A percentile compares a stretch with the other conserved stretches of the same genome.
phyloP scores from a whole-genome alignment of 2,113 vertebrate genomes.

The Passer domesticus region DNA sequence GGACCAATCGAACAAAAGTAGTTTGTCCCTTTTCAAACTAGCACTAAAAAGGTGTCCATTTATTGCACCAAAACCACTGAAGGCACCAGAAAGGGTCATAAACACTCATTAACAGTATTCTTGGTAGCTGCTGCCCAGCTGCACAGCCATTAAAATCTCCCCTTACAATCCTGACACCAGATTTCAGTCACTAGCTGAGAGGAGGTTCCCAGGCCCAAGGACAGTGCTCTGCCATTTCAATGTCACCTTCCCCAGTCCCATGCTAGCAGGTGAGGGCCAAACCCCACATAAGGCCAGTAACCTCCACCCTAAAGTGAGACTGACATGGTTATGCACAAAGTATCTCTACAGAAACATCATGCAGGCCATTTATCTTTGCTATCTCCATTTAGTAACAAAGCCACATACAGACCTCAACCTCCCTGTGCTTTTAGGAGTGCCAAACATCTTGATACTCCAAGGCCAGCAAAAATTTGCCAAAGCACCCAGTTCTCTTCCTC shows the following conservation, averaged over 20 bases:
- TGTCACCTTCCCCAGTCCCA: neutral
- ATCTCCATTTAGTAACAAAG: neutral
- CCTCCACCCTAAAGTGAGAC: neutral
- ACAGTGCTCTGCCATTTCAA: neutral
- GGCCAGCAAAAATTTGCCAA: neutral
- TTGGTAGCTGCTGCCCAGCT: neutral
- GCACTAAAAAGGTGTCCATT: neutral
- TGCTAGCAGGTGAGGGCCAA: neutral
- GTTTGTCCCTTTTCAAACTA: neutral
- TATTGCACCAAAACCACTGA: constrained; percentile 36
- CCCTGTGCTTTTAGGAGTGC: neutral
- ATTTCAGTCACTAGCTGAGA: neutral
- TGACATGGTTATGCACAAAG: neutral
- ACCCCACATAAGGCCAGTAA: neutral
- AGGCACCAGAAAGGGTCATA: neutral
- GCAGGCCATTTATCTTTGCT: neutral
- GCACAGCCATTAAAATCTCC: neutral
- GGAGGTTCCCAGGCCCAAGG: neutral
- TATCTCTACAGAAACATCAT: neutral
- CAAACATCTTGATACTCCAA: neutral
- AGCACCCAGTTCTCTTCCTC: neutral
- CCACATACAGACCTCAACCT: neutral
- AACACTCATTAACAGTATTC: neutral
- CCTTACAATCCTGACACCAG: neutral
- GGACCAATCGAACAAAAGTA: neutral